Base-by-base conservation (phyloP, 2,113 vertebrate species). In the Sinocyclocheilus grahami region DNA sequence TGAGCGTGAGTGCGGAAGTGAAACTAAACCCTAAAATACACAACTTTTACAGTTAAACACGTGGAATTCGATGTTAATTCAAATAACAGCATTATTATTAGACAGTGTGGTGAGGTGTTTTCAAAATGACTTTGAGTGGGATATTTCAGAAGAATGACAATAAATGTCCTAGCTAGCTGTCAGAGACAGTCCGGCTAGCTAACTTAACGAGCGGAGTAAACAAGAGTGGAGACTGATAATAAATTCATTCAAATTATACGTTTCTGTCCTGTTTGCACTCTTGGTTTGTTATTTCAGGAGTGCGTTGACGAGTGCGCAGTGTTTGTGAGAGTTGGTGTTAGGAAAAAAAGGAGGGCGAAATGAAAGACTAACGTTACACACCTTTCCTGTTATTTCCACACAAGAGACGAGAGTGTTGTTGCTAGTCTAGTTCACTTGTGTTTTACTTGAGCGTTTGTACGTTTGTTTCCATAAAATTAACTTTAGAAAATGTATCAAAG, bases 1-100 rank as follows among this genome's bases (percentile, higher is more conserved):
- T 37, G 30, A 78, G 16, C 4, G 11, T 46, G 48, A 72, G 81
- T 83, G 81, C 81, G 81, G 65, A 83, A 83, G 81, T 83, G 48
- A 72, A 83, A 71, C 48, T 37, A 55, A 51, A 83, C 24, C n/a
- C n/a, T 39, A 39, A 83, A 83, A 72, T 37, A 39, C 16, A 11
- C 65, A 72, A 83, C 81, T 39, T 83, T 55, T 72, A 72, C 27
- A 4, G 81, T 72, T 4, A 72, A 83, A 69, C 46, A 22, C 67
- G 65, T 83, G 80, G 39, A 18, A 69, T 33, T 20, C 11, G 39
- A 20, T 24, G 24, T 82, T 48, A 20, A 11, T 69, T 69, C 5
- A 9, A 0, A 10, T 16, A n/a, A 20, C 7, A 53, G 42, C 13
- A 48, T 48, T 53, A 13, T 5, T 14, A 63, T 18, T 11, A 18